Evolutionary conservation across 2,888 invertebrate species (phyloP).

Genomic region (Plagodis pulveraria): DNA sequence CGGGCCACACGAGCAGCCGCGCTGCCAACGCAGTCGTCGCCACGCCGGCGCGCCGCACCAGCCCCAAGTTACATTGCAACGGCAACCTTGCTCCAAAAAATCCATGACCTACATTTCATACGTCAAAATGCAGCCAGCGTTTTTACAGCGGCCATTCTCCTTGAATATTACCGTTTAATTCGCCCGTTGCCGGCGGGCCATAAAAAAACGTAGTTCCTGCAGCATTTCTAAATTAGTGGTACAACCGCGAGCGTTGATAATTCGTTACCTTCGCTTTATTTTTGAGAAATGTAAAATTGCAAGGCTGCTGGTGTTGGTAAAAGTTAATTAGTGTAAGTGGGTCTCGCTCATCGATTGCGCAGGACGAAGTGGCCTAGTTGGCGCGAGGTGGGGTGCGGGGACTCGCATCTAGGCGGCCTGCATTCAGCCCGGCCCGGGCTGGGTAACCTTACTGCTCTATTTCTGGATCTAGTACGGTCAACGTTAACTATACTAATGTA

Average conservation of each 20-base stretch:
- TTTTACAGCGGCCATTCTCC: slow-evolving; percentile 63
- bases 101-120: slow-evolving; percentile 79
- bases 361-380: slow-evolving; percentile 76
- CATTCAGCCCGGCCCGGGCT: slow-evolving; percentile 62
- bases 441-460: slow-evolving; percentile 66
- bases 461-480: slow-evolving; percentile 55
- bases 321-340: slow-evolving; percentile 42
- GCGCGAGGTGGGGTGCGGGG: slow-evolving; percentile 58
- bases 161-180: slow-evolving; percentile 51
- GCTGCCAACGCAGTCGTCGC: slow-evolving; percentile 39
- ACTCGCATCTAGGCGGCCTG: slow-evolving; percentile 62
- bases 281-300: slow-evolving; percentile 22
- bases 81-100: slow-evolving; percentile 80
- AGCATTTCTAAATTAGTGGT: slow-evolving; percentile 14
- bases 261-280: slow-evolving; percentile 12
- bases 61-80: slow-evolving; percentile 63
- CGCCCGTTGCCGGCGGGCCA: slow-evolving; percentile 30
- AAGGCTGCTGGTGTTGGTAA: slow-evolving; percentile 23
- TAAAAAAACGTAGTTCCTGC: slow-evolving; percentile 15
- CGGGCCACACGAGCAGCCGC: slow-evolving; percentile 50
- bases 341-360: slow-evolving; percentile 63
- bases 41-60: slow-evolving; percentile 36
- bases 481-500: slow-evolving; percentile 37
- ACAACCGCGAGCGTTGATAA: slow-evolving; percentile 19
- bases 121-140: slow-evolving; percentile 74